A percentile compares a stretch with the other conserved stretches of the same genome.
Conservation (phyloP, 2,797 vertebrate species). For the Enteromius treurensis region DNA sequence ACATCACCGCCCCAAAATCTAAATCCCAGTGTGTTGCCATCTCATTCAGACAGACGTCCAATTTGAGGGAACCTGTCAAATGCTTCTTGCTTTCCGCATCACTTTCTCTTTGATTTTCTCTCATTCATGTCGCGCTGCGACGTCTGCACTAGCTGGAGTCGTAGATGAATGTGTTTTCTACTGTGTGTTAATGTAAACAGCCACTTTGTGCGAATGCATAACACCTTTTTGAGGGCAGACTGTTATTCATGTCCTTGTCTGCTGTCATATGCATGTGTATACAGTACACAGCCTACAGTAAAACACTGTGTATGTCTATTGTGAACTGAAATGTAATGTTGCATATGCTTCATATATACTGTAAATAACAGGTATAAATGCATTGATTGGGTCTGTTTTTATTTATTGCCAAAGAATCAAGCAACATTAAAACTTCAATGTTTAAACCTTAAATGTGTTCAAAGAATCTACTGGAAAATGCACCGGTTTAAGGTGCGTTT, state of each 20-base stretch:
- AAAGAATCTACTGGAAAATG: neutral
- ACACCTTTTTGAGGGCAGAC: slow-evolving; percentile 61
- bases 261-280: slow-evolving; percentile 70
- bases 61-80: slow-evolving; percentile 67
- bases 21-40: neutral
- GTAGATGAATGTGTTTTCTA: slow-evolving; percentile 34
- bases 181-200: slow-evolving; percentile 38
- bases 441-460: neutral
- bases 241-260: slow-evolving; percentile 68
- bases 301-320: slow-evolving; percentile 55
- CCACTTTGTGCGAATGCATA: slow-evolving; percentile 48
- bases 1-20: neutral
- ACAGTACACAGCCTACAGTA: slow-evolving; percentile 58
- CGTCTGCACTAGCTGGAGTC: slow-evolving; percentile 28
- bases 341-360: slow-evolving; percentile 59
- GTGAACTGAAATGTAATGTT: slow-evolving; percentile 61
- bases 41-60: neutral
- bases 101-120: slow-evolving; percentile 33
- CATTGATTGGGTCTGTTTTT: slow-evolving; percentile 39
- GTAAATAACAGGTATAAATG: slow-evolving; percentile 69
- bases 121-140: slow-evolving; percentile 15
- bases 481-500: neutral
- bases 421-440: neutral
- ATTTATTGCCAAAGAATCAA: neutral
- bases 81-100: slow-evolving; percentile 54